Evolutionary conservation across 2,888 invertebrate species (phyloP), one percentile per base, ranked within the genome.

Genomic region (Synergus laeviventris): DNA sequence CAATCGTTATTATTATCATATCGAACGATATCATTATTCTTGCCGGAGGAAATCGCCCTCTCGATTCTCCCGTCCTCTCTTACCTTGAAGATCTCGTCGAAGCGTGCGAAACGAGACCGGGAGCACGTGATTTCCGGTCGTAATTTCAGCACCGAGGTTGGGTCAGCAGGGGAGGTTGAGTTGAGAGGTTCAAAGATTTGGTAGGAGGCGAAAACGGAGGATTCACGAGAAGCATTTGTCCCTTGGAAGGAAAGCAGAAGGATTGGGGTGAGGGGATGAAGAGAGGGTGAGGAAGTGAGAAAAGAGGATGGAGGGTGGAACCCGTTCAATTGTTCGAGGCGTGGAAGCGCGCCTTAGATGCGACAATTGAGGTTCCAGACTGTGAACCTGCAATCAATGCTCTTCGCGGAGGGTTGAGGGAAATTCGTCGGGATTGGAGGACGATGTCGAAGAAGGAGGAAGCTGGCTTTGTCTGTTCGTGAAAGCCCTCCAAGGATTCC

Each of bases 361-460:
- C 86, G 88, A 89, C 88, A 87, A 89, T 89, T 87, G 88, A 87
- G 88, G 88, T 88, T 88, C 88, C 86, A 87, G 87, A 88, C 88
- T 85, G 88, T 87, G 88, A 89, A 88, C 86, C 86, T 88, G 89
- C 89, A 89, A 89, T 89, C 89, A 89, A 89, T 89, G 88, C 88
- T 86, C 81, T 77, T 81, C 76, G 82, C 83, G 73, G 81, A 81
- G 81, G 81, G 82, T 77, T 76, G 79, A 75, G 79, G 31, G 24
- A 81, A 82, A 82, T 82, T 82, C 82, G 77, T 76, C 76, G 78
- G 74, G 56, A 45, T 56, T 45, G 21, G 42, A n/a, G 76, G 81
- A 84, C 83, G 84, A 76, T 77, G 81, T 70, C 49, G 73, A 79
- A 76, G 80, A 80, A 76, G 83, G 85, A 83, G 85, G 83, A 85